Conservation (phyloP, 2,797 vertebrate genomes). For the Hyperoplus lanceolatus region DNA sequence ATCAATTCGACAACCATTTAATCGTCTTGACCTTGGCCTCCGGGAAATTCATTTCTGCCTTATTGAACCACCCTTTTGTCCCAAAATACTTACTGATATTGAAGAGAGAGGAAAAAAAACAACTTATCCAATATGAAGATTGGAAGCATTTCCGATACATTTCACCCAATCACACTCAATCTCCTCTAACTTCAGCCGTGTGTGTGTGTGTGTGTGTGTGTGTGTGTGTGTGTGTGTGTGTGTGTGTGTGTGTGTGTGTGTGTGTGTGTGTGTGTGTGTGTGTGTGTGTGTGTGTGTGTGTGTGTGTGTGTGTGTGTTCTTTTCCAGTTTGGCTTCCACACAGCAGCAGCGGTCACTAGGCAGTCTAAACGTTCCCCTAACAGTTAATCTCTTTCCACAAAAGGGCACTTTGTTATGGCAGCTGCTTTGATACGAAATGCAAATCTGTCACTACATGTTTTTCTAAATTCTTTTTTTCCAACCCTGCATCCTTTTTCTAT, state of each 20-base stretch:
- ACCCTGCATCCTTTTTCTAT: slow-evolving; percentile 7
- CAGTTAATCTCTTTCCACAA: slow-evolving; percentile 83
- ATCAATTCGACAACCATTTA: no score
- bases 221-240: slow-evolving; percentile 33
- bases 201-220: slow-evolving; percentile 40
- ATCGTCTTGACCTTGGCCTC: no score
- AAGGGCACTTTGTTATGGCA: slow-evolving; percentile 80
- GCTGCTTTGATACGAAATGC: slow-evolving; percentile 79
- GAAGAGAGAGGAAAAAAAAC: neutral
- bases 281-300: slow-evolving; percentile 35
- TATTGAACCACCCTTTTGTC: no score
- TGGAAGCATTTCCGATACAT: neutral
- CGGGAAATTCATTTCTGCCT: no score
- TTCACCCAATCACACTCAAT: slow-evolving; percentile 15
- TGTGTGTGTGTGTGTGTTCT: slow-evolving; percentile 36
- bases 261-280: slow-evolving; percentile 40
- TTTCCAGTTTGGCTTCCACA: slow-evolving; percentile 61
- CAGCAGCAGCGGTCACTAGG: slow-evolving; percentile 62
- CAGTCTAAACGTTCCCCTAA: slow-evolving; percentile 74
- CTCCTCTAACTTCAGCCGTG: slow-evolving; percentile 22
- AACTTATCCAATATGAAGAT: neutral
- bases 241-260: slow-evolving; percentile 36
- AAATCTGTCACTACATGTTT: slow-evolving; percentile 73
- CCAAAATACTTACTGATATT: no score
- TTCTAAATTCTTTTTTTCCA: slow-evolving; percentile 38